Base-by-base conservation (phyloP, 2,888 invertebrate genomes). In the Escarpia spicata region DNA sequence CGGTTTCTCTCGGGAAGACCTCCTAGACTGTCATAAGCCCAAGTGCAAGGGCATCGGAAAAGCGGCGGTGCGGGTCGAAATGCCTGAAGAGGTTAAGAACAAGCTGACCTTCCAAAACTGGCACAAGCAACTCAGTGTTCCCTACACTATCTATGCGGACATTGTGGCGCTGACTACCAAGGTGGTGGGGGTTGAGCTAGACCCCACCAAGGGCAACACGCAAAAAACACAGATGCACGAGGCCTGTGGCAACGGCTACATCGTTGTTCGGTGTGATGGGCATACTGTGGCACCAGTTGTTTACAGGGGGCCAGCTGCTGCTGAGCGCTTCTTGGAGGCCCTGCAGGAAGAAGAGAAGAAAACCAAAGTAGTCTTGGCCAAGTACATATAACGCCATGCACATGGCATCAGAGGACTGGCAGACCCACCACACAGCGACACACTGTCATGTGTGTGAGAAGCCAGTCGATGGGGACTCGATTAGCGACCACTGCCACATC, bases 401-500 rank as follows among this genome's bases (percentile, higher is more conserved):
- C 37, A 37, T 37, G 37, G 37, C 37, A 37, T 1, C 37, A 37
- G 37, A 37, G 37, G 37, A 37, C 37, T 37, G 37, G 37, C 37
- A 37, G 37, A 37, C 37, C 37, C 37, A 37, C 37, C 37, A 37
- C 37, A 37, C 37, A 37, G 37, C 37, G 37, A 37, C 37, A 37
- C 37, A 37, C 37, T 37, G 37, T 37, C 37, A 37, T 37, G 37
- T 37, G 92, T 44, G 37, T n/a, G 75, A 37, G 37, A 37, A 37
- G 37, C 37, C 37, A 0, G 37, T 37, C 37, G 37, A 37, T 37
- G 37, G 37, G 37, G 37, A 37, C 37, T 37, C 37, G 43, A 6
- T 43, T 31, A 37, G 94, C n/a, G 93, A 94, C 52, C 94, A 94
- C 91, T 92, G 93, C 90, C 94, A 93, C 91, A 92, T 94, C 19